Percentiles rank a stretch among this genome's conserved stretches.
These are phyloP conservation scores for Epizoanthus rinbou DNA, from an alignment of 92 coral and sea anemone genomes.

Conservation along the genomic window DNA sequence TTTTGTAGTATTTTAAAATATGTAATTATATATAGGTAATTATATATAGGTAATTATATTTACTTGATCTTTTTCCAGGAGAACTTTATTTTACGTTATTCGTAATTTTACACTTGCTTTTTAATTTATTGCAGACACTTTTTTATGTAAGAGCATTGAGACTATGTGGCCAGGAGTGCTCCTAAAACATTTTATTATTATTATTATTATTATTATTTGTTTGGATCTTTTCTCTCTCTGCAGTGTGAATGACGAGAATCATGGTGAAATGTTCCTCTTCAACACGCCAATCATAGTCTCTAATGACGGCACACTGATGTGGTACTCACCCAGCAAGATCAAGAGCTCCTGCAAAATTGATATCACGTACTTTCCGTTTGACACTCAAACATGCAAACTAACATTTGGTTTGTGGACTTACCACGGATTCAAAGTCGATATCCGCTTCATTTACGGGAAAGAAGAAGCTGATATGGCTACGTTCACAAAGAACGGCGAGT, in stretches of 20 bases:
- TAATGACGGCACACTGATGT: conserved; percentile 66
- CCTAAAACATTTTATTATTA: too few relatives aligned
- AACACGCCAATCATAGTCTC: conserved; percentile 73
- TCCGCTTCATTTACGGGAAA: conserved; percentile 49
- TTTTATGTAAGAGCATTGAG: too few relatives aligned
- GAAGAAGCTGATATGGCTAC: conserved; percentile 51
- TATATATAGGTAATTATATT: too few relatives aligned
- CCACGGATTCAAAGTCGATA: conserved; percentile 62
- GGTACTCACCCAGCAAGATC: conserved; percentile 83
- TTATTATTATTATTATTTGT: too few relatives aligned
- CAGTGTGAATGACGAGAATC: conserved; percentile 85
- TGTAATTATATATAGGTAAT: too few relatives aligned
- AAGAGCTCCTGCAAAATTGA: conserved; percentile 80
- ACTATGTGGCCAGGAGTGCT: too few relatives aligned
- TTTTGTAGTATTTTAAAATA: too few relatives aligned
- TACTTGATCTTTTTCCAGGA: too few relatives aligned
- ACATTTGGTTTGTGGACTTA: conserved; percentile 88
- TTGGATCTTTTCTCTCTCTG: neutral
- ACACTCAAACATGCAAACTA: conserved; percentile 74
- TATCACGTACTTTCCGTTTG: conserved; percentile 83
- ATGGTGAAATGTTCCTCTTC: conserved; percentile 86
- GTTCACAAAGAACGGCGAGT: conserved; percentile 77
- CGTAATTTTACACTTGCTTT: too few relatives aligned
- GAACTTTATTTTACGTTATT: too few relatives aligned
- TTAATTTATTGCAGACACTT: too few relatives aligned